Evolutionary conservation across 2,888 invertebrate genomes (phyloP), one percentile per base, ranked within the genome.

Genomic region (Drosophila vallismaia): DNA sequence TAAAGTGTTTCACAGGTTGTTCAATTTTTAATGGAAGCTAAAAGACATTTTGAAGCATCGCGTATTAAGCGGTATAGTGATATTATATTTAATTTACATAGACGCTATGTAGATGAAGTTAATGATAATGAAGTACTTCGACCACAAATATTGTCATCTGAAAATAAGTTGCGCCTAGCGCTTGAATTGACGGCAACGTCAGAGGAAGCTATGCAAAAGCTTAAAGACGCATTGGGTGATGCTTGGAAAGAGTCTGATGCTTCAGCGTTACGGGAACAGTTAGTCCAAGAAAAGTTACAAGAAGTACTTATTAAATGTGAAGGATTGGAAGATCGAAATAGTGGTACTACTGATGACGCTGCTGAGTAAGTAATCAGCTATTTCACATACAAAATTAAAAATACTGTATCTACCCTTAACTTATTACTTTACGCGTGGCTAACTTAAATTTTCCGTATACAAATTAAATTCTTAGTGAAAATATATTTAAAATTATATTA

Each of bases 161-260:
- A 90, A 57, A 71, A 76, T 7, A 88, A 90, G 67, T 56, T 90
- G 14, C 79, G 81, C 0, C 54, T 86, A 28, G 85, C 90, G 8
- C 73, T 90, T 38, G 88, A 90, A 60, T 42, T 90, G 46, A 88
- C 88, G 0, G 78, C 80, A 0, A 78, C 79, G 7, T 89, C 90
- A 0, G 83, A 89, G 49, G 82, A 87, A 4, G 88, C 88, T 6
- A 83, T 90, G 78, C 74, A 81, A 12, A 77, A 77, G 36, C 63
- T 90, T 4, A 86, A 81, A 28, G 77, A 77, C 9, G 77, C 79
- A 3, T 63, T 90, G 24, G 82, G 84, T 29, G 88, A 89, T 54
- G 85, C 90, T 2, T 90, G 90, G 90, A 85, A 77, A 44, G 88
- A 89, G 60, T 80, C 89, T 0, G 90, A 90, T 62, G 86, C 87